Conservation (phyloP, 2,888 invertebrate species). For the Eristalis pertinax region DNA sequence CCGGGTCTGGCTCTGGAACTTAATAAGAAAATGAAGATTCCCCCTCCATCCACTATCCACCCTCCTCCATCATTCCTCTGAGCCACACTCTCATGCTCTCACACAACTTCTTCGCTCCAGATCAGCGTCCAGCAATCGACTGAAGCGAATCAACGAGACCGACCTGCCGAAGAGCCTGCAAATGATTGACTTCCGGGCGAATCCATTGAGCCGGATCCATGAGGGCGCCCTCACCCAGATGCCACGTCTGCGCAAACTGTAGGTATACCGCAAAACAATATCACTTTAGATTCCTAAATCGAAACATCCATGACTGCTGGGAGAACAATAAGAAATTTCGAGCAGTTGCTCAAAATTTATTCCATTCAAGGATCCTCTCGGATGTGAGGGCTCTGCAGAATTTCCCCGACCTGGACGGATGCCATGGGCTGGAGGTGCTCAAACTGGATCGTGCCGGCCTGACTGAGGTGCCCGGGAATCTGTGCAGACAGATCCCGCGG, state of each 20-base stretch:
- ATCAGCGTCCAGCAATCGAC: slow-evolving; percentile 91
- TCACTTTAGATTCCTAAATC: slow-evolving; percentile 27
- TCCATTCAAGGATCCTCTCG: slow-evolving; percentile 88
- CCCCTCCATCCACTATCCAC: not conserved
- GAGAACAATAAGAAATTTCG: slow-evolving; percentile 75
- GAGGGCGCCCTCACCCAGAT: slow-evolving; percentile 88
- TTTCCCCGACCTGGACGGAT: slow-evolving; percentile 93
- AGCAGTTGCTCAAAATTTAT: slow-evolving; percentile 75
- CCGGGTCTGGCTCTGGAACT: slow-evolving; percentile 40
- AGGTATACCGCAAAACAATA: slow-evolving; percentile 81
- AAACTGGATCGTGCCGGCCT: slow-evolving; percentile 92
- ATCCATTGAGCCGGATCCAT: slow-evolving; percentile 89
- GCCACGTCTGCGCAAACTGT: slow-evolving; percentile 90
- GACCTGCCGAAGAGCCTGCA: slow-evolving; percentile 87
- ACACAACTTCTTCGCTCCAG: slow-evolving; percentile 83
- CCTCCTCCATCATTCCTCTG: not conserved
- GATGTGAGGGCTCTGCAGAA: slow-evolving; percentile 90
- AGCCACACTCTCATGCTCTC: too few species aligned
- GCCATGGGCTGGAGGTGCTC: slow-evolving; percentile 89
- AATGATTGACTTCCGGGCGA: slow-evolving; percentile 91
- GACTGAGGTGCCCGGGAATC: slow-evolving; percentile 85
- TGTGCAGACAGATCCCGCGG: slow-evolving; percentile 90
- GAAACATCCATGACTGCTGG: slow-evolving; percentile 66
- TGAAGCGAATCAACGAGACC: slow-evolving; percentile 88
- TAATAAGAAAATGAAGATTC: slow-evolving; percentile 43